phyloP scores from a whole-genome alignment of 37 sponge, comb jelly and placozoan genomes.

The Hormiphora californensis region DNA sequence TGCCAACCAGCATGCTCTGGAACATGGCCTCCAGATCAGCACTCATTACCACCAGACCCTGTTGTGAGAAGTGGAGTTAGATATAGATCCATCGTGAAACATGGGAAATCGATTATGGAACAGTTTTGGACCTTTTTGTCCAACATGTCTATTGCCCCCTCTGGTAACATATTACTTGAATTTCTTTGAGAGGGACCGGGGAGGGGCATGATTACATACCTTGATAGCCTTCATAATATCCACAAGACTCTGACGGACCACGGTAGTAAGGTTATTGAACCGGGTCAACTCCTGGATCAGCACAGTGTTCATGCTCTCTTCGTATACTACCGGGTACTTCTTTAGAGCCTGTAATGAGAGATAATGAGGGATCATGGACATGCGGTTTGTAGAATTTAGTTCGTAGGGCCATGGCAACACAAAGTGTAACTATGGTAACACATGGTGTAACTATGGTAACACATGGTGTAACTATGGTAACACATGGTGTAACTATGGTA shows the following conservation, averaged over 20 bases:
- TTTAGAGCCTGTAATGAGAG: conserved; percentile 70
- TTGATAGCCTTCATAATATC: conserved; percentile 95
- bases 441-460: too few relatives aligned
- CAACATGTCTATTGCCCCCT: not conserved
- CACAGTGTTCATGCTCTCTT: conserved; percentile 97
- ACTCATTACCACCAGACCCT: conserved; percentile 97
- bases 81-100: too few relatives aligned
- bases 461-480: too few relatives aligned
- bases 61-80: too few relatives aligned
- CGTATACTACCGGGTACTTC: conserved; percentile 82
- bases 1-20: conserved; percentile 88
- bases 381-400: not conserved
- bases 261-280: conserved; percentile 86
- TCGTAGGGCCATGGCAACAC: too few relatives aligned
- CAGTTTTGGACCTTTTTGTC: too few relatives aligned
- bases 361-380: too few relatives aligned
- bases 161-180: not conserved
- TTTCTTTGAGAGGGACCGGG: not conserved
- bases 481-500: too few relatives aligned
- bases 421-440: too few relatives aligned
- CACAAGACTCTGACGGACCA: conserved; percentile 76
- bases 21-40: conserved; percentile 88
- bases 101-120: too few relatives aligned
- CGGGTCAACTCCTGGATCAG: conserved; percentile 94
- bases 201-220: conserved; percentile 19